Base-by-base conservation (phyloP, 2,797 vertebrate genomes). In the Capromys pilorides region DNA sequence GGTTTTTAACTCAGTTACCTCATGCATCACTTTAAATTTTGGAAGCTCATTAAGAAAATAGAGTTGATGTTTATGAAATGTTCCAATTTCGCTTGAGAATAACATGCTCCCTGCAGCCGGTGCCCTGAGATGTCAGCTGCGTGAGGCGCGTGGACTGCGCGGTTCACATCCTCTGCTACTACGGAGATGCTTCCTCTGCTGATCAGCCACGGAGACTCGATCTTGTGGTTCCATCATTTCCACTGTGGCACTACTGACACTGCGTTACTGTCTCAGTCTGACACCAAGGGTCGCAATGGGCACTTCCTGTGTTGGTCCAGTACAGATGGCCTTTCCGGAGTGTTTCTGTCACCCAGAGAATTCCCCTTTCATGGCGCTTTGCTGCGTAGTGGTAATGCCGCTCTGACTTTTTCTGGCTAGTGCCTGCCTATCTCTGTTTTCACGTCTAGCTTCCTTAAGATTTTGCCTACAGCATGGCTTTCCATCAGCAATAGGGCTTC, bases 41-140 rank as follows among this genome's bases (percentile, higher is more conserved):
- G 41, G 62, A 84, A 57, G 49, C 92, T 28, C 54, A 82, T 86
- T 26, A 41, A 61, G 62, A 79, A 36, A 73, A 86, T 45, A 73
- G 1, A 45, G 45, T 51, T 61, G n/a, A 2, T 57, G 51, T 91
- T 54, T 51, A 39, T 24, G 66, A 57, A 45, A 28, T 22, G 31
- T 86, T 71, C 78, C 21, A 7, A 22, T 6, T 39, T 51, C 31
- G n/a, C 51, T 85, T 41, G 45, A 45, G 49, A 90, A 89, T 33
- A 54, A 54, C 2, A 1, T 31, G 24, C 6, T 0, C 18, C 16
- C 62, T 61, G 81, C 85, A 16, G 4, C 0, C 0, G 22, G 1
- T 2, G 59, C 77, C 67, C 51, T 22, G 9, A 4, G 1, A 9
- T 0, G 5, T 18, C 51, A 16, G 26, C 62, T 9, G 82, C 61